Evolutionary conservation across 2,888 invertebrate genomes (phyloP), one percentile per base, ranked within the genome.

Genomic region (Andrena trimmerana): DNA sequence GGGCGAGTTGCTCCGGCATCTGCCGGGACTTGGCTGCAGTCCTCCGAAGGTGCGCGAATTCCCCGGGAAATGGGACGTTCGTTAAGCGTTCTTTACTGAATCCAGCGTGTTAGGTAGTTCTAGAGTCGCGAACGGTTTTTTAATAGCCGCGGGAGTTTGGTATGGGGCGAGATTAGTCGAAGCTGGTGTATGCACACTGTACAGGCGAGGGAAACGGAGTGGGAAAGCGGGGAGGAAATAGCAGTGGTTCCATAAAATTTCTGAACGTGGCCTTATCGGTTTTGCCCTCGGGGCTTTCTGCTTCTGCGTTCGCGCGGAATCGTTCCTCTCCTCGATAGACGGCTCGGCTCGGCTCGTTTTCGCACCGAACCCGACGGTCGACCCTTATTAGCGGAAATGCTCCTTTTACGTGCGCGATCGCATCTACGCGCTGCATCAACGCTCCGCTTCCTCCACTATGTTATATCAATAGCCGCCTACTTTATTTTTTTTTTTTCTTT

Each of bases 171-270:
- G 52, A 63, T 65, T 33, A 48, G 62, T 24, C 57, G 57, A 24
- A 1, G 57, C 24, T 24, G 57, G 10, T 24, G 52, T 10, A 13
- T 1, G 33, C 16, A 27, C 31, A 3, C 7, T 36, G 42, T 42
- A 42, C 29, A 8, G 31, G 6, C 24, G n/a, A n/a, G 24, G 16
- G 27, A 1, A n/a, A 59, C 52, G 36, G 13, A 31, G 10, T 7
- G 66, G 52, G 63, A 36, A 8, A 29, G 16, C 27, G 13, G 24
- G 29, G 24, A 13, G 63, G 57, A 36, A 65, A 72, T 31, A 59
- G 48, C 72, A 31, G 59, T 24, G 66, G 36, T 31, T 36, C 20
- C 82, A 71, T 82, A 73, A 76, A 78, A 84, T 82, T 69, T 74
- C 65, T 57, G 72, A 50, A 29, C 54, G 36, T 7, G 62, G 50